Evolutionary conservation across 1,140 invertebrate species (phyloP), one percentile per base, ranked within the genome.

Genomic region (Drosophila oshimai): DNA sequence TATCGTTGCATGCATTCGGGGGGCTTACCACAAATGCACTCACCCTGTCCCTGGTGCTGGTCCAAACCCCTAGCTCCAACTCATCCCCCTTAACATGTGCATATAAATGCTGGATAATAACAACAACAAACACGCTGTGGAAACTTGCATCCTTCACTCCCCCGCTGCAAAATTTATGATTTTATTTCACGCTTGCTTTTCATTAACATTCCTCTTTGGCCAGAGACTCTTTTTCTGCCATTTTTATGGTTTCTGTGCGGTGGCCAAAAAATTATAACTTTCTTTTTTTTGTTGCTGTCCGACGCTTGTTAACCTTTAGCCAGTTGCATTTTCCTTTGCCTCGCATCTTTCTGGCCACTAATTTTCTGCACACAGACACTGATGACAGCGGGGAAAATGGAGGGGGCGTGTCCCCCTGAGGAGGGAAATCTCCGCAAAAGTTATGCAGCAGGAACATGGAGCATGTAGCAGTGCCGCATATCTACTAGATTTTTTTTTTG

Each of bases 111-210:
- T 64, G 68, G 73, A 70, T 61, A 76, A 76, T 76, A 78, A 78
- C 67, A 76, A 51, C 47, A 69, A 36, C 7, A 42, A 22, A 20
- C 17, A 6, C 29, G 47, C 36, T 42, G 45, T 31, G 33, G 33
- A 20, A 46, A 46, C 53, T 46, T 9, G 47, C 34, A 29, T 22
- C 34, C 20, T 28, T 22, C 47, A 37, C 42, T 37, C 33, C 24
- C 60, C 28, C 76, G 29, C 55, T 87, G 76, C 62, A 81, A 70
- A 87, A 87, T 87, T 87, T 87, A 87, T 87, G 81, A 87, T 87
- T 87, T 87, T 87, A 87, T 87, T 87, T 87, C 81, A 87, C 81
- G 81, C 81, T 87, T 87, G 81, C 81, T 87, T 87, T 87, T 87
- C 81, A 87, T 87, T 88, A 87, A 87, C 75, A 84, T 75, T 74